Evolutionary conservation across 1,140 invertebrate species (phyloP).

Genomic region (Schlechtendalia chinensis): DNA sequence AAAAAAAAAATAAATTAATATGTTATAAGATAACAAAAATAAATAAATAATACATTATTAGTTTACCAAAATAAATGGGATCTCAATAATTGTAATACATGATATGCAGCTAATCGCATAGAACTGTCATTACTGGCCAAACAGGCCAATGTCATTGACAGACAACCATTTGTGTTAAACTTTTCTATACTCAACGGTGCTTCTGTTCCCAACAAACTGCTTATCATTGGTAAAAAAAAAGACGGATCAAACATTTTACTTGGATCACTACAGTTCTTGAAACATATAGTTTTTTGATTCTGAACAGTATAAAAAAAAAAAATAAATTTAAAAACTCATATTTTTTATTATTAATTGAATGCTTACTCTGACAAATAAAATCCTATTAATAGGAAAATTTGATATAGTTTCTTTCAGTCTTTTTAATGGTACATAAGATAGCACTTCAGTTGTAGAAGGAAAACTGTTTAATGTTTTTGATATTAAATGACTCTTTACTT

Average conservation of each 20-base stretch:
- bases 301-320: not conserved
- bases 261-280: not conserved
- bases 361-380: slow-evolving; percentile 11
- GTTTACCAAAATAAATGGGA: slow-evolving; percentile 65
- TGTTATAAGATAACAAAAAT: not conserved
- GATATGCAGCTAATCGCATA: slow-evolving; percentile 66
- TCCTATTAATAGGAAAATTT: slow-evolving; percentile 19
- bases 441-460: slow-evolving; percentile 37
- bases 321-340: not conserved
- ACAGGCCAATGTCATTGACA: slow-evolving; percentile 66
- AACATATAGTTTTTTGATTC: not conserved
- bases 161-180: slow-evolving; percentile 63
- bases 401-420: slow-evolving; percentile 36
- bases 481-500: slow-evolving; percentile 29
- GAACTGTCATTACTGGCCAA: slow-evolving; percentile 63
- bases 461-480: slow-evolving; percentile 33
- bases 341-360: not conserved
- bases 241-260: slow-evolving; percentile 66
- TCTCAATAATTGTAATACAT: slow-evolving; percentile 67
- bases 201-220: slow-evolving; percentile 64
- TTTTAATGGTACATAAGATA: slow-evolving; percentile 38
- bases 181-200: slow-evolving; percentile 66
- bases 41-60: slow-evolving; percentile 41
- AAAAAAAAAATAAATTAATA: slow-evolving; percentile 3
- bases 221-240: slow-evolving; percentile 70